Conservation (phyloP, 2,113 vertebrate species). For the Pavo muticus region DNA sequence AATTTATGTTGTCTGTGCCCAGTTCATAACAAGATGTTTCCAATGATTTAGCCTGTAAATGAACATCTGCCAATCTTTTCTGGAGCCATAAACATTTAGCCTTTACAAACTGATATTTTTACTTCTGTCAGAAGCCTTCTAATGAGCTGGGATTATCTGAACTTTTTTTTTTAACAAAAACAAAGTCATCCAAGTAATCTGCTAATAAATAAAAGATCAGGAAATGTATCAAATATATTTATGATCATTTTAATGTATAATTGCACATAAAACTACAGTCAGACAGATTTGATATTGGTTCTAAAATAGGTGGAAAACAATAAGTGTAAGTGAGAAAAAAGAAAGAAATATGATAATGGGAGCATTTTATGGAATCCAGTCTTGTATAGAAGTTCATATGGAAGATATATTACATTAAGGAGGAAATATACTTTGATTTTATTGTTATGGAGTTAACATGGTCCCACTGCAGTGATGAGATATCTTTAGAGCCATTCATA, state of each 20-base stretch:
- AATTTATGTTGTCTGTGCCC: conserved; percentile 24
- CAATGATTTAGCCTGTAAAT: not conserved
- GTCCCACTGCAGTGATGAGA: not conserved
- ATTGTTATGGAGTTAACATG: not conserved
- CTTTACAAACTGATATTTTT: conserved; percentile 15
- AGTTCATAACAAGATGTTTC: conserved; percentile 26
- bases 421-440: not conserved
- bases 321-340: not conserved
- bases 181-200: not conserved
- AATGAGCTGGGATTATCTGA: conserved; percentile 16
- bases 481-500: not conserved
- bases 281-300: not conserved
- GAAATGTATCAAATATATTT: not conserved
- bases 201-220: not conserved
- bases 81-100: conserved; percentile 19
- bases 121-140: conserved; percentile 1
- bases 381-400: not conserved
- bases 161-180: not conserved
- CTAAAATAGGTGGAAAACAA: not conserved
- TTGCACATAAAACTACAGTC: not conserved
- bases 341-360: not conserved
- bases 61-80: not conserved
- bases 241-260: not conserved
- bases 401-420: not conserved
- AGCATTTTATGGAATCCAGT: not conserved